Evolutionary conservation across 2,888 invertebrate genomes (phyloP).

Genomic region (Cactoblastis cactorum): DNA sequence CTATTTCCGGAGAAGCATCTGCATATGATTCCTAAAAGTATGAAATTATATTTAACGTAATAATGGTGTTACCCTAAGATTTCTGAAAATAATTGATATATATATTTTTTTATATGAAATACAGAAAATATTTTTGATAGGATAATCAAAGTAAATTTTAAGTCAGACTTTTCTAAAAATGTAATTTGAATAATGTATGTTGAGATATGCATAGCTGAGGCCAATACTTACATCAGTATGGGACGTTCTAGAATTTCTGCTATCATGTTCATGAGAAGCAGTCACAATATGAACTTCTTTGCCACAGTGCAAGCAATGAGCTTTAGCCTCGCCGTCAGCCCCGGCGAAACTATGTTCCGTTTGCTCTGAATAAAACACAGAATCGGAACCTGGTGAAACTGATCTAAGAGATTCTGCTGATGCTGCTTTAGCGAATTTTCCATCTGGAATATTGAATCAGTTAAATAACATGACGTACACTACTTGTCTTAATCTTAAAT

Average conservation of each 20-base stretch:
- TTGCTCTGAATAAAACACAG: slow-evolving; percentile 92
- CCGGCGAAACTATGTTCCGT: slow-evolving; percentile 77
- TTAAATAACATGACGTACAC: too few relatives aligned
- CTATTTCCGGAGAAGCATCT: slow-evolving; percentile 83
- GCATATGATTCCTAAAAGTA: slow-evolving; percentile 62
- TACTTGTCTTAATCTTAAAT: too few relatives aligned
- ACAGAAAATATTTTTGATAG: too few relatives aligned
- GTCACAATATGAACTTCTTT: slow-evolving; percentile 86
- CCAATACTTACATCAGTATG: slow-evolving; percentile 64
- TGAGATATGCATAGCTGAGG: too few relatives aligned
- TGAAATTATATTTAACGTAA: neutral
- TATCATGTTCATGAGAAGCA: slow-evolving; percentile 68
- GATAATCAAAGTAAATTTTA: too few relatives aligned
- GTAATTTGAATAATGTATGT: too few relatives aligned
- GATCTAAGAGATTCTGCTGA: slow-evolving; percentile 92
- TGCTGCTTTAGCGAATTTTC: slow-evolving; percentile 84
- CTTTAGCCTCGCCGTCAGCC: slow-evolving; percentile 78
- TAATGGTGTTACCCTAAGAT: too few relatives aligned
- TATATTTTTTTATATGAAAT: too few relatives aligned
- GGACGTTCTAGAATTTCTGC: slow-evolving; percentile 61
- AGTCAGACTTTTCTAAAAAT: too few relatives aligned
- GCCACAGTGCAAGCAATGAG: slow-evolving; percentile 90
- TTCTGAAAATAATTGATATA: too few relatives aligned
- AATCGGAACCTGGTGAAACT: slow-evolving; percentile 94
- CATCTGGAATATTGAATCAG: slow-evolving; percentile 42